Percentiles rank a stretch among this genome's conserved stretches.
Evolutionary conservation across 1,140 invertebrate species (phyloP).

Genomic region (Sipha flava): DNA sequence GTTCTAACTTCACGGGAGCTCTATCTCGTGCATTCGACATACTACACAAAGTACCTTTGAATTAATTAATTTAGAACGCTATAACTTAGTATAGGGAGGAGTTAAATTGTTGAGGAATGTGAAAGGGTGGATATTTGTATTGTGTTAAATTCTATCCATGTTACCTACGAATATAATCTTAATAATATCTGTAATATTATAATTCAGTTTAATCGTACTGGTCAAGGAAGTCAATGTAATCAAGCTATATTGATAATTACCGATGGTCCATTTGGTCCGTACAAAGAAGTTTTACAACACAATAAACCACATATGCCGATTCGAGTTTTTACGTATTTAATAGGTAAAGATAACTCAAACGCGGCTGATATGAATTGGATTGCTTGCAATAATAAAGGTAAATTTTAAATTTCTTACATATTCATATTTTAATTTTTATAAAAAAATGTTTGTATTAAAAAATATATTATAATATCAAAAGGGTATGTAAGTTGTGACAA

Average conservation of each 20-base stretch:
- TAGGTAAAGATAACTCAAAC: slow-evolving; percentile 83
- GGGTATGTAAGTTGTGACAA: too few relatives aligned
- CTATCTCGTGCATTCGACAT: slow-evolving; percentile 85
- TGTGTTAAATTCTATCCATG: neutral
- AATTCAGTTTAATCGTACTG: slow-evolving; percentile 65
- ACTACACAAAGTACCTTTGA: slow-evolving; percentile 63
- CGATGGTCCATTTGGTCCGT: slow-evolving; percentile 68
- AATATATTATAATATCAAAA: too few relatives aligned
- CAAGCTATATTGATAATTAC: slow-evolving; percentile 96
- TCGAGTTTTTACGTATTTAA: slow-evolving; percentile 91
- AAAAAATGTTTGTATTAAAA: too few relatives aligned
- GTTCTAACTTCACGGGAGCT: slow-evolving; percentile 89
- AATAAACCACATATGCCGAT: slow-evolving; percentile 88
- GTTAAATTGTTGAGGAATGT: neutral
- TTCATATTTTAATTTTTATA: too few relatives aligned
- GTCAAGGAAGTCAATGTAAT: slow-evolving; percentile 84
- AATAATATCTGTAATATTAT: neutral
- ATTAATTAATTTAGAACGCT: slow-evolving; percentile 21
- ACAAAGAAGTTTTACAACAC: slow-evolving; percentile 61
- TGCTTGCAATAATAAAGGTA: slow-evolving; percentile 95
- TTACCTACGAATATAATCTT: neutral
- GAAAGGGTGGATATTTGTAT: neutral
- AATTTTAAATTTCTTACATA: neutral
- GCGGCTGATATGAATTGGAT: slow-evolving; percentile 80
- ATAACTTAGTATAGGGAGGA: neutral